Base-by-base conservation (phyloP, 2,797 vertebrate species). In the Rhyacichthys aspro region DNA sequence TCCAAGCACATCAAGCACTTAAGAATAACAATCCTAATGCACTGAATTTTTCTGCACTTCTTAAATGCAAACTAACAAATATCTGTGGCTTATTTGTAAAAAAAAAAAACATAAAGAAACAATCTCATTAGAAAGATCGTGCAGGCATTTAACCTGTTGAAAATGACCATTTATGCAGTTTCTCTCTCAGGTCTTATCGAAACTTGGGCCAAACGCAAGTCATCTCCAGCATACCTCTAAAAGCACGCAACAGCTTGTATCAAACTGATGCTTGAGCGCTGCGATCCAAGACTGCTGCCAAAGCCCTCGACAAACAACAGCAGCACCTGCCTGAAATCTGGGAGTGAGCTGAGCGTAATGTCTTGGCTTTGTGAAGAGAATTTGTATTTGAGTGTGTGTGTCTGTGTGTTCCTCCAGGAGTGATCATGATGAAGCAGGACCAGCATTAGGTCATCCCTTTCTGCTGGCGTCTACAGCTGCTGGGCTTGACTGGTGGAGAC, bases 271-370 rank as follows among this genome's bases (percentile, higher is more conserved):
- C 66, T 32, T 8, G 76, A 67, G 70, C 59, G 68, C 79, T 67
- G 70, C 71, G 66, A 74, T 86, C 82, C 77, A 81, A 77, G 57
- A 70, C 43, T 17, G 5, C 70, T 79, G 81, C 84, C 86, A 83
- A 87, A 70, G 0, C 42, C 64, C 74, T 52, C 45, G 41, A 80
- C 83, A 82, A 84, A 87, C 88, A 86, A 86, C 81, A 72, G 83
- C 88, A 90, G 87, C 88, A 91, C 88, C 89, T 91, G 86, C 72
- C 73, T 71, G 79, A 81, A 80, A 78, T 82, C 74, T 81, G 79
- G 80, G 74, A 84, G 77, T 44, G 68, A 82, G 76, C 55, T 64
- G 71, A 85, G 78, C 38, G 59, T 83, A 77, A 83, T 86, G 75
- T 71, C 45, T 86, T 87, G 86, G 84, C 85, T 75, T 59, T 18